A percentile compares a stretch with the other conserved stretches of the same genome.
These are phyloP conservation scores for Pantherophis guttatus DNA, from an alignment of 2,113 vertebrate genomes.

Conservation along the genomic window DNA sequence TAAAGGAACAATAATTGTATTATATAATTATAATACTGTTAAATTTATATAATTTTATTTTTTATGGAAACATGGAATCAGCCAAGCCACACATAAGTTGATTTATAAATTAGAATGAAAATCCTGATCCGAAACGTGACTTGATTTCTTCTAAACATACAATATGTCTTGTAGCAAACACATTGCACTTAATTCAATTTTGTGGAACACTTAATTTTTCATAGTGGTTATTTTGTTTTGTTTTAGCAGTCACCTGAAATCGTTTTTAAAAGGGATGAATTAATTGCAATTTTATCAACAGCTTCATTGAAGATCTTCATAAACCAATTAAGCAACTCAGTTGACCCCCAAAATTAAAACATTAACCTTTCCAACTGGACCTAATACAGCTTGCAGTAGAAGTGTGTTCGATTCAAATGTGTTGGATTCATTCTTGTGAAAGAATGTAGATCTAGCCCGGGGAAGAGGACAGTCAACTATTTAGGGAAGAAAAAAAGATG, in stretches of 20 bases:
- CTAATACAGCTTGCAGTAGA: neutral
- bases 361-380: neutral
- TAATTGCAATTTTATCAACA: neutral
- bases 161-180: neutral
- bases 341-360: neutral
- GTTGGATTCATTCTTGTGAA: neutral
- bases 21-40: neutral
- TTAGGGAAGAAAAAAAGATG: neutral
- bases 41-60: neutral
- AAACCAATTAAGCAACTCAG: neutral
- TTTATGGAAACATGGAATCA: neutral
- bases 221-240: neutral
- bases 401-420: neutral
- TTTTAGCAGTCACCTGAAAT: neutral
- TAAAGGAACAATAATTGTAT: neutral
- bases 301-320: neutral
- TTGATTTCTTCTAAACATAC: neutral
- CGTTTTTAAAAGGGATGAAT: neutral
- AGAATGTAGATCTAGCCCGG: neutral
- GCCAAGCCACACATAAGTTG: neutral
- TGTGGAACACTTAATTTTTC: neutral
- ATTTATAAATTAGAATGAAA: neutral
- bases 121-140: no score
- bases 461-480: neutral
- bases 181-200: no score